phyloP scores from a whole-genome alignment of 2,113 vertebrate species.

The Natator depressus region DNA sequence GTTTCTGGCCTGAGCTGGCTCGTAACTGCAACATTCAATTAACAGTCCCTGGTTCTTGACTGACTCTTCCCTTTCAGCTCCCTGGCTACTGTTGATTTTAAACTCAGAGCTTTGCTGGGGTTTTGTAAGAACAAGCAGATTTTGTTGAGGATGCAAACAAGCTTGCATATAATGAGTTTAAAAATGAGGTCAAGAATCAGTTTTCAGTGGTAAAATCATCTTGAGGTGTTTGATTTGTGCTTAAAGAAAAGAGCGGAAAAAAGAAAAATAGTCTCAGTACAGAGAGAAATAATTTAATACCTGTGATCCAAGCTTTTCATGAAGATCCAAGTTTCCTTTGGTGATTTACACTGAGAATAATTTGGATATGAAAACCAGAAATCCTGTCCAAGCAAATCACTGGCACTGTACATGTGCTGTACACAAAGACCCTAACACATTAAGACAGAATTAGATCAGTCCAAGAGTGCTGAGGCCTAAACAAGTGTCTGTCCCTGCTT shows the following conservation, averaged over 20 bases:
- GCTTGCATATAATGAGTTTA: no score
- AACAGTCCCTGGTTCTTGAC: background rate
- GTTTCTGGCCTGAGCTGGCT: background rate
- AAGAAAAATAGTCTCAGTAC: background rate
- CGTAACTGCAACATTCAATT: background rate
- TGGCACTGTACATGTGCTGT: background rate
- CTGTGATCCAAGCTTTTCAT: background rate
- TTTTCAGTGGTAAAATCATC: background rate
- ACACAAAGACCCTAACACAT: background rate
- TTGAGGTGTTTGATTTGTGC: background rate
- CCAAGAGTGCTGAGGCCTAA: rapidly evolving
- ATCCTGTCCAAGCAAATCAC: rapidly evolving
- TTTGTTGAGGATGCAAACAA: background rate
- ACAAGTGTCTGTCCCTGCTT: rapidly evolving
- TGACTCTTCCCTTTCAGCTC: background rate
- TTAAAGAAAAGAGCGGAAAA: background rate
- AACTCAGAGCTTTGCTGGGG: background rate
- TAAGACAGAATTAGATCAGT: rapidly evolving
- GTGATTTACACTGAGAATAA: background rate
- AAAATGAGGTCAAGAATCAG: no score
- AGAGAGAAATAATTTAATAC: background rate
- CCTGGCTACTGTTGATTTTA: background rate
- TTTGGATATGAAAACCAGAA: rapidly evolving
- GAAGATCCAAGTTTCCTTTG: background rate
- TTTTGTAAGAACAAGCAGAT: background rate